Evolutionary conservation across 1,140 invertebrate genomes (phyloP), one percentile per base, ranked within the genome.

Genomic region (Anoplolepis gracilipes): DNA sequence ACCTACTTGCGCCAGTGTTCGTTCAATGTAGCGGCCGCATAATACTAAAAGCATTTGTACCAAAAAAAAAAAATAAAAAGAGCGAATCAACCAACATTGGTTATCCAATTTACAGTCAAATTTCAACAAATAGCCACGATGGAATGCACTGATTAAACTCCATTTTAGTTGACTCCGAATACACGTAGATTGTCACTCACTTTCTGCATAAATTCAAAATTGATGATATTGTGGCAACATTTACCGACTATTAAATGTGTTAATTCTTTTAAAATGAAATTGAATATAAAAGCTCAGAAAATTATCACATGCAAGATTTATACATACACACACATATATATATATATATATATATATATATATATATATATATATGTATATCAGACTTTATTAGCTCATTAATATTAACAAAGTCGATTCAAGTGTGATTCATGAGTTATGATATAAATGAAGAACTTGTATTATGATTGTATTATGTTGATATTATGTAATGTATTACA

Each of bases 131-230:
- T 49, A 25, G 8, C 36, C 36, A 28, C 62, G 61, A 78, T 11
- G 11, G 22, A 16, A n/a, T 67, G 61, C 61, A 36, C 13, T 46
- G 28, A 53, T 65, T 8, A 62, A 67, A 33, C 62, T 55, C 42
- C 16, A 79, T 79, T 79, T 53, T 25, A 30, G 19, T 8, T 33
- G 22, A 22, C 39, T 16, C 4, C 65, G 39, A 46, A 2, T 67
- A 67, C 13, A 16, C 36, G n/a, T 33, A 67, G 65, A 49, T 67
- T 33, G 19, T n/a, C 19, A 28, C 69, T 22, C 30, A 13, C 2
- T 65, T 28, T 67, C n/a, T n/a, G 61, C 42, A 49, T 57, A 79
- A 79, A 79, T 79, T 13, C 49, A 53, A 55, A 79, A 79, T 57
- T 79, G 33, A 79, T 79, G 10, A 19, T 13, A 42, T 39, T 46